A percentile compares a stretch with the other conserved stretches of the same genome.
These are phyloP conservation scores for Bryconaethiops microstoma DNA, from an alignment of 2,797 vertebrate genomes.

Conservation along the genomic window DNA sequence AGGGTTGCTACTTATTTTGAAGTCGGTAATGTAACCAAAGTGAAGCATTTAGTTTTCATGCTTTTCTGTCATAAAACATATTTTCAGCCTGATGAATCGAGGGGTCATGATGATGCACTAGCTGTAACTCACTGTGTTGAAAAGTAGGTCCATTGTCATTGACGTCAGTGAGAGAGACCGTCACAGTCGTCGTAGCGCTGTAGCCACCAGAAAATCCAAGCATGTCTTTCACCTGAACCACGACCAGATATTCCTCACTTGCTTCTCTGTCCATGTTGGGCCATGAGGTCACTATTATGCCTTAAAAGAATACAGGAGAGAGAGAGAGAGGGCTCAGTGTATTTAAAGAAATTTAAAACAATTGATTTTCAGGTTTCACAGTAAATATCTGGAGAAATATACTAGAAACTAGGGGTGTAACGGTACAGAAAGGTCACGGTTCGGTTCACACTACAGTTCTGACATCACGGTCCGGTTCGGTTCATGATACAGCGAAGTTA, in stretches of 20 bases:
- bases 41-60: too few species aligned
- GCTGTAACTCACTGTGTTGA: conserved; percentile 86
- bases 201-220: conserved; percentile 84
- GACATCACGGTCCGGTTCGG: too few species aligned
- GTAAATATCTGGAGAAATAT: too few species aligned
- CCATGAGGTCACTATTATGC: conserved; percentile 79
- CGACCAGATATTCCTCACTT: conserved; percentile 85
- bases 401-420: too few species aligned
- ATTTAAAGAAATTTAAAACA: too few species aligned
- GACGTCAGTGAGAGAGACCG: conserved; percentile 87
- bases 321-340: too few species aligned
- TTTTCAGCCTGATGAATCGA: not conserved
- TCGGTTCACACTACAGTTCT: too few species aligned
- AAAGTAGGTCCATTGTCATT: conserved; percentile 96
- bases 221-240: conserved; percentile 94
- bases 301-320: conserved; percentile 57
- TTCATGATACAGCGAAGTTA: too few species aligned
- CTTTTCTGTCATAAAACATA: not conserved
- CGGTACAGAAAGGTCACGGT: too few species aligned
- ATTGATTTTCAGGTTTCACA: too few species aligned
- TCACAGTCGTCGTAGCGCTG: conserved; percentile 89
- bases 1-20: too few species aligned
- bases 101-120: not conserved
- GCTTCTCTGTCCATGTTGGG: conserved; percentile 89
- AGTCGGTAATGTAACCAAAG: too few species aligned